Evolutionary conservation across 2,797 vertebrate genomes (phyloP).

Genomic region (Australoheros facetus): DNA sequence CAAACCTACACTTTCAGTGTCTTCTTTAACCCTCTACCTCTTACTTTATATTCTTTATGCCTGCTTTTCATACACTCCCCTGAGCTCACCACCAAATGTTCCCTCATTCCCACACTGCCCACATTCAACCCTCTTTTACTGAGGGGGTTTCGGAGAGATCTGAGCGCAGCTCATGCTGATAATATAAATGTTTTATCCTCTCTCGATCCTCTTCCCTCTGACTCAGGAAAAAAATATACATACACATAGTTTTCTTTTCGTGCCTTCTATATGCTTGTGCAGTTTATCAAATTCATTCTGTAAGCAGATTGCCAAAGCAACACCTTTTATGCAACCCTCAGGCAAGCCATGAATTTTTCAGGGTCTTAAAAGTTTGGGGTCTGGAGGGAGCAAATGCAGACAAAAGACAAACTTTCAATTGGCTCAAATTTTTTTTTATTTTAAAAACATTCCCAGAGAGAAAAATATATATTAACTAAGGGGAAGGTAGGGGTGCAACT

Average conservation of each 20-base stretch:
- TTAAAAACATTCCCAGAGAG: not conserved
- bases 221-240: constrained; percentile 62
- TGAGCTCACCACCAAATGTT: constrained; percentile 20
- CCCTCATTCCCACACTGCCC: constrained; percentile 6
- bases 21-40: constrained; percentile 13
- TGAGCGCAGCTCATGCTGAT: constrained; percentile 56
- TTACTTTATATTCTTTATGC: not conserved
- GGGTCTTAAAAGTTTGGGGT: constrained; percentile 63
- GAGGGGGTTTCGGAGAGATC: constrained; percentile 57
- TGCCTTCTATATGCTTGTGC: constrained; percentile 43
- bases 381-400: constrained; percentile 46
- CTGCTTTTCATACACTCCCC: constrained; percentile 5
- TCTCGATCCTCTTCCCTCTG: constrained; percentile 61
- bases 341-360: constrained; percentile 70
- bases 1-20: constrained; percentile 4
- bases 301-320: constrained; percentile 73
- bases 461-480: constrained; percentile 23
- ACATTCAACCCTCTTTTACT: constrained; percentile 33
- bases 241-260: constrained; percentile 28
- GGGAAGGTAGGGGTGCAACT: not conserved
- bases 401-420: constrained; percentile 46
- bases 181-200: constrained; percentile 74
- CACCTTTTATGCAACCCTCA: constrained; percentile 73
- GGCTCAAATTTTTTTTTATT: not conserved
- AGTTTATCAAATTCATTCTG: constrained; percentile 72